phyloP scores from a whole-genome alignment of 2,888 invertebrate species.

The Tachina fera region DNA sequence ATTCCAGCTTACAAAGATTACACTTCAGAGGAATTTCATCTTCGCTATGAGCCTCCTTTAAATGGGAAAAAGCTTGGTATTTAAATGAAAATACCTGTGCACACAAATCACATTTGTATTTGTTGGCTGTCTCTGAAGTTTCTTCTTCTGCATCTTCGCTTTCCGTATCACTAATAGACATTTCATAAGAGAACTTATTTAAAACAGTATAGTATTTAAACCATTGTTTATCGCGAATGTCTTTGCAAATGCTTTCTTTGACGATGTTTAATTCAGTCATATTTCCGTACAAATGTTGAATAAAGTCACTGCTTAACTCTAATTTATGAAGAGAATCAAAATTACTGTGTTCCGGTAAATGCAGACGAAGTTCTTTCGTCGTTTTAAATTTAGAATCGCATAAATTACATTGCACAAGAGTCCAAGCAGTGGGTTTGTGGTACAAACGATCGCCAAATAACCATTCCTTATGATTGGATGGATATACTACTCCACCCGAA shows the following conservation, averaged over 20 bases:
- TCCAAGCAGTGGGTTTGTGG: conserved; percentile 73
- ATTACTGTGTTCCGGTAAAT: conserved; percentile 75
- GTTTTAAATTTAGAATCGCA: conserved; percentile 76
- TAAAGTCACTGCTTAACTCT: conserved; percentile 73
- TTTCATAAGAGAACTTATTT: conserved; percentile 80
- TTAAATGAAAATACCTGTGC: conserved; percentile 76
- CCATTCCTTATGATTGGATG: conserved; percentile 75
- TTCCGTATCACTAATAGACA: conserved; percentile 81
- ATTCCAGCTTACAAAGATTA: conserved; percentile 84
- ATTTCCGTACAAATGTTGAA: conserved; percentile 73
- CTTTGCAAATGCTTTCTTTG: conserved; percentile 73
- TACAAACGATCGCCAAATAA: conserved; percentile 78
- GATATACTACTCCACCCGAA: conserved; percentile 70
- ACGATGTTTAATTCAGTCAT: conserved; percentile 72
- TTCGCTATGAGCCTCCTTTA: conserved; percentile 78
- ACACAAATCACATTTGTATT: conserved; percentile 78
- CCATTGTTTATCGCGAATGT: conserved; percentile 73
- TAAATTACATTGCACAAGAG: conserved; percentile 79
- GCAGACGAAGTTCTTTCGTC: conserved; percentile 76
- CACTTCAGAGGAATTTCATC: conserved; percentile 84
- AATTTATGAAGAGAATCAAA: conserved; percentile 68
- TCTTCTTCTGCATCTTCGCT: conserved; percentile 73
- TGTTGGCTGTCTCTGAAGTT: not conserved
- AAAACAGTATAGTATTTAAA: conserved; percentile 78
- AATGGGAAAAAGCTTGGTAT: conserved; percentile 77